Percentiles rank a stretch among this genome's conserved stretches.
These are phyloP conservation scores for Mixornis gularis DNA, from an alignment of 2,113 vertebrate genomes.

Conservation along the genomic window DNA sequence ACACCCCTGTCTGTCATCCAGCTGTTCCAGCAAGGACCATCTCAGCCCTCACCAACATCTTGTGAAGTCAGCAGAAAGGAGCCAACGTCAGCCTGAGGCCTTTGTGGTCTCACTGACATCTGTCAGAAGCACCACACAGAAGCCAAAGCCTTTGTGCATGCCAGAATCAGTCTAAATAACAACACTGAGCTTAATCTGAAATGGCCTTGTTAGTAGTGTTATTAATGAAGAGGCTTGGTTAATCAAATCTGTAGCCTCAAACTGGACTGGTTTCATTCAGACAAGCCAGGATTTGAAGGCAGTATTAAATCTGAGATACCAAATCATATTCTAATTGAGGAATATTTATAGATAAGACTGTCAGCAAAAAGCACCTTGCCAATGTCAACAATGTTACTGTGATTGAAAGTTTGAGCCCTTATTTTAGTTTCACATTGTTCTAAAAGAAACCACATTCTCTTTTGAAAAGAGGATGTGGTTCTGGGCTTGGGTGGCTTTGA, in stretches of 20 bases:
- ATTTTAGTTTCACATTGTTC: constrained; percentile 11
- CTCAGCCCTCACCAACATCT: neutral
- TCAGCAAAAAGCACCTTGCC: constrained; percentile 9
- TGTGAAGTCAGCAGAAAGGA: neutral
- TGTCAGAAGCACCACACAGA: neutral
- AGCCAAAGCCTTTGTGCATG: neutral
- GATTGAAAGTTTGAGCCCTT: neutral
- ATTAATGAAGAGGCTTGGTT: neutral
- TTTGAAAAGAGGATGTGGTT: constrained; percentile 43
- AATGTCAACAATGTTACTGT: neutral
- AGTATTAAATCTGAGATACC: neutral
- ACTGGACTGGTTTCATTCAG: neutral
- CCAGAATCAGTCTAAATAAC: neutral
- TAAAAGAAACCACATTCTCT: neutral
- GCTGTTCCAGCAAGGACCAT: neutral
- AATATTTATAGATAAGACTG: neutral
- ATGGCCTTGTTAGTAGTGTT: accelerated
- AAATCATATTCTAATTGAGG: neutral
- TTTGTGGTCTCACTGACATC: neutral
- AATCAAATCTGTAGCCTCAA: neutral
- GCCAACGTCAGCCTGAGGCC: neutral
- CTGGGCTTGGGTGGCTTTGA: neutral
- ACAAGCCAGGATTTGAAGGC: neutral
- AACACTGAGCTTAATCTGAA: neutral
- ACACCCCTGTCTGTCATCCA: neutral